These are phyloP conservation scores for Gymnothorax reevesii DNA, from an alignment of 2,797 vertebrate genomes.

Conservation along the genomic window DNA sequence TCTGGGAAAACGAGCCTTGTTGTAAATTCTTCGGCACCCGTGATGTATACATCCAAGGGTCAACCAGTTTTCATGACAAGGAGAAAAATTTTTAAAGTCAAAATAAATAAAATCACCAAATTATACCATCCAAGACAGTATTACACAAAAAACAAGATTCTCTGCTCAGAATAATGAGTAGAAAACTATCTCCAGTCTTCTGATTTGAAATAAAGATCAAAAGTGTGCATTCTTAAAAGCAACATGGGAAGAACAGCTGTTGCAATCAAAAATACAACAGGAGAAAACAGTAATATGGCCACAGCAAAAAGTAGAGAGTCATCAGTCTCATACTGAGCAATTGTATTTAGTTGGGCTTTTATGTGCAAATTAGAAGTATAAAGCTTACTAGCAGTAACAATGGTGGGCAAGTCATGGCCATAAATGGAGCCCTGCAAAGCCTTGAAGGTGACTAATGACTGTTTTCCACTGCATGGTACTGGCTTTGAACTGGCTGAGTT, in stretches of 20 bases:
- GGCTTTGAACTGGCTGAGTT: too few relatives aligned
- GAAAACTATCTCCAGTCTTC: neutral
- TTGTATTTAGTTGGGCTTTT: neutral
- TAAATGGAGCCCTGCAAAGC: neutral
- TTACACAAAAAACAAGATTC: neutral
- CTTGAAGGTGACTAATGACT: neutral
- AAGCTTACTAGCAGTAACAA: neutral
- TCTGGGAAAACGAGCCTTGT: neutral
- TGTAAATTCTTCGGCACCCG: neutral
- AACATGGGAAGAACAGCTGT: neutral
- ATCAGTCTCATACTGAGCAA: neutral
- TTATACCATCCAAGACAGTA: neutral
- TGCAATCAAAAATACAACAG: neutral
- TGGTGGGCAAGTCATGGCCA: slow-evolving; percentile 6
- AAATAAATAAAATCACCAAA: slow-evolving; percentile 2
- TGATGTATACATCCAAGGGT: neutral
- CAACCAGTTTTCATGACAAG: slow-evolving; percentile 11
- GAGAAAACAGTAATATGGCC: neutral
- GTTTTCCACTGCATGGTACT: too few relatives aligned
- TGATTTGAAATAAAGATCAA: neutral
- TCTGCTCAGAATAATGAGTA: neutral
- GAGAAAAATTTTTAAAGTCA: neutral
- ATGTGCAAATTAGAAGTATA: too few relatives aligned
- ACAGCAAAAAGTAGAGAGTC: neutral
- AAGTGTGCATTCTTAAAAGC: neutral